phyloP scores from a whole-genome alignment of 1,140 invertebrate genomes.

The Drosophila funebris region DNA sequence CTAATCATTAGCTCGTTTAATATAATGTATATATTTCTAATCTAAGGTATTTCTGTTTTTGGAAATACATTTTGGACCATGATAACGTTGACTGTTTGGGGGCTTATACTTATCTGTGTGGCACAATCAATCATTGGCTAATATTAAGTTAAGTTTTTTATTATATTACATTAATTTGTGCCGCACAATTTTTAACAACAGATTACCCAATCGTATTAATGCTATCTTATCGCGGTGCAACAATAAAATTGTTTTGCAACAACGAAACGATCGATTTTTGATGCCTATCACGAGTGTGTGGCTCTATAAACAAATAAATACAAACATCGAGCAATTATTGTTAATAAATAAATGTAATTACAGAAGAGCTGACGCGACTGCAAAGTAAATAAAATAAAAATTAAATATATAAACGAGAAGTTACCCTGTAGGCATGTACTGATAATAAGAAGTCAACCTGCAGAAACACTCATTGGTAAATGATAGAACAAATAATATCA shows the following conservation, averaged over 20 bases:
- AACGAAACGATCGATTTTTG: conserved; percentile 67
- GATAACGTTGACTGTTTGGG: neutral
- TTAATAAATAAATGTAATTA: conserved; percentile 46
- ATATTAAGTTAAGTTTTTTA: conserved; percentile 30
- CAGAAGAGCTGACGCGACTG: conserved; percentile 8
- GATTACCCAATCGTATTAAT: conserved; percentile 43
- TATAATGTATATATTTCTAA: conserved; percentile 23
- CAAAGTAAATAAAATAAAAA: conserved; percentile 3
- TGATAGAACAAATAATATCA: too few relatives aligned
- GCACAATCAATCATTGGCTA: conserved; percentile 32
- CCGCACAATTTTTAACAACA: conserved; percentile 13
- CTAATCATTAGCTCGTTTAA: neutral
- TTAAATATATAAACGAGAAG: neutral
- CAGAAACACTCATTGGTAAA: neutral
- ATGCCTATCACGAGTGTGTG: conserved; percentile 60
- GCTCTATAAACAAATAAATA: conserved; percentile 55
- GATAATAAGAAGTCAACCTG: too few relatives aligned
- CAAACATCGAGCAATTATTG: conserved; percentile 45
- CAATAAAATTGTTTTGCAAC: conserved; percentile 46
- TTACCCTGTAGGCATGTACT: neutral
- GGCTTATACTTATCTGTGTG: neutral
- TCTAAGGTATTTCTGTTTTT: neutral
- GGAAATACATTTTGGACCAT: conserved; percentile 10
- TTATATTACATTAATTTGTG: conserved; percentile 49
- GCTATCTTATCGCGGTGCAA: conserved; percentile 60